Conservation (phyloP, 2,113 vertebrate species). For the Hyaena hyaena region DNA sequence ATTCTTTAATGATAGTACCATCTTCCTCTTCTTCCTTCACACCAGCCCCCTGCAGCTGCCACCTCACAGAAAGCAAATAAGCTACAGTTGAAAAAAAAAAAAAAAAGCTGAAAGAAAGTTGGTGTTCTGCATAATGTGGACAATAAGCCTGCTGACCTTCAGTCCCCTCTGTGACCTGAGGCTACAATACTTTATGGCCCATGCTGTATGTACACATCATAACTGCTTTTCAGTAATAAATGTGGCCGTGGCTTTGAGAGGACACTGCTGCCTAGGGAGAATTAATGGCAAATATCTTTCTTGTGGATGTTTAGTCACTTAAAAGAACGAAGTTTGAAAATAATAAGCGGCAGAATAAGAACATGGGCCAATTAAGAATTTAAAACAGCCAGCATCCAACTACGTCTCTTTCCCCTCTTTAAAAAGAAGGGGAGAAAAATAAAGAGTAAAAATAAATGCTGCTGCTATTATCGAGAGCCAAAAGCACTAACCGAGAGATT, state of each 20-base stretch:
- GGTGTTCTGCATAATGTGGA: conserved; percentile 39
- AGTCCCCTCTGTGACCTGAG: conserved; percentile 69
- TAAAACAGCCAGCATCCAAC: conserved; percentile 65
- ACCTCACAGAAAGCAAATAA: conserved; percentile 41
- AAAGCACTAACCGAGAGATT: conserved; percentile 80
- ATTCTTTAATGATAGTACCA: conserved; percentile 81
- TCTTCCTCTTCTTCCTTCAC: conserved; percentile 62
- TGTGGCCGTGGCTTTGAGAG: neutral
- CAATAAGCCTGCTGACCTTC: conserved; percentile 44
- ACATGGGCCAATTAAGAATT: conserved; percentile 77
- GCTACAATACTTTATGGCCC: conserved; percentile 49
- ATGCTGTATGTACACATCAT: conserved; percentile 3
- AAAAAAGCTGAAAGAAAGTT: conserved; percentile 56
- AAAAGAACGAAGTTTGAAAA: conserved; percentile 77
- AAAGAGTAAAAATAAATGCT: conserved; percentile 77
- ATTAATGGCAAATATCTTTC: conserved; percentile 71
- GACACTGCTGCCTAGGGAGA: conserved; percentile 3
- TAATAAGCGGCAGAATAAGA: conserved; percentile 73
- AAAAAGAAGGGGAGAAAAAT: neutral
- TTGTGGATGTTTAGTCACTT: conserved; percentile 69
- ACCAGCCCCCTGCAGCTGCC: neutral
- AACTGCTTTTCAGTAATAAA: conserved; percentile 57
- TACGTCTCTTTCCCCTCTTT: conserved; percentile 62
- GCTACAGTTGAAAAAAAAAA: conserved; percentile 65
- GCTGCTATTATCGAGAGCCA: conserved; percentile 74